Percentiles rank a stretch among this genome's conserved stretches.
Conservation (phyloP, 92 coral and sea anemone species). For the Zoanthus solanderi region DNA sequence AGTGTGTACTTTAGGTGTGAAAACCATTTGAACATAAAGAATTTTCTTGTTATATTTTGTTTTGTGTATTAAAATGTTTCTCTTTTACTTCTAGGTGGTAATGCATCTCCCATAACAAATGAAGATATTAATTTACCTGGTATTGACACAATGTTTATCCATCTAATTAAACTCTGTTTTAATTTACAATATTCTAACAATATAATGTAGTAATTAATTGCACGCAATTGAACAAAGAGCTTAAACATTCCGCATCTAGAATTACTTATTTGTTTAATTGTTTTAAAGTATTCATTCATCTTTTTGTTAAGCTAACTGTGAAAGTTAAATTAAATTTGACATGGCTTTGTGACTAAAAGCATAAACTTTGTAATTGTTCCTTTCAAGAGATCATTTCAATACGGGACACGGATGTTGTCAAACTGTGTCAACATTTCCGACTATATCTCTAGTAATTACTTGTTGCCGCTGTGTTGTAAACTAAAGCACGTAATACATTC, state of each 20-base stretch:
- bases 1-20: no score
- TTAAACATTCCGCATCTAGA: background rate
- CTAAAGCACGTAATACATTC: no score
- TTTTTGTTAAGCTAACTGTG: background rate
- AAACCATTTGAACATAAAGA: no score
- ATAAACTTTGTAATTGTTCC: background rate
- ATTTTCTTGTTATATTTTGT: no score
- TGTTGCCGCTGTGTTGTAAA: no score
- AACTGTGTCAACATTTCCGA: background rate
- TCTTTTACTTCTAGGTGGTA: background rate
- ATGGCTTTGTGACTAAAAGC: background rate
- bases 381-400: conserved; percentile 12
- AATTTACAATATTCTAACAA: conserved; percentile 15
- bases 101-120: background rate
- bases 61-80: no score
- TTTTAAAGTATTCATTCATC: background rate
- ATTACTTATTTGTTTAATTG: background rate
- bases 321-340: background rate
- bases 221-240: background rate
- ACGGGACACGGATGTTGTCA: background rate
- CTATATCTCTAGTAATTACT: background rate
- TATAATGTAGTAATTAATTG: background rate
- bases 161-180: conserved; percentile 6
- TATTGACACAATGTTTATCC: background rate
- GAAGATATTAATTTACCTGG: background rate